Evolutionary conservation across 2,113 vertebrate genomes (phyloP).

Genomic region (Pica pica): DNA sequence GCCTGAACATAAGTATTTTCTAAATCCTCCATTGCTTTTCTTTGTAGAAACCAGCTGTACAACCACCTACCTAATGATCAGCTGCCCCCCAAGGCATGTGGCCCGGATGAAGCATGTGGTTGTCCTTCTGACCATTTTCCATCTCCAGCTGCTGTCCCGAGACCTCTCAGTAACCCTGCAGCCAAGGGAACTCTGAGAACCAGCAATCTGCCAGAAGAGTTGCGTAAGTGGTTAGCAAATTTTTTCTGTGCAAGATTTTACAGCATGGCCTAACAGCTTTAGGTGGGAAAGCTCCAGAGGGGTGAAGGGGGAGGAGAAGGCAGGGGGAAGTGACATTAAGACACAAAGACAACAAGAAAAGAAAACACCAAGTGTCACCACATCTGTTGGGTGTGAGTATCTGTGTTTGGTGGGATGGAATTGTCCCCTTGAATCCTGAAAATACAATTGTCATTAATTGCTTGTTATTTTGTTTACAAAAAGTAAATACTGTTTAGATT

Average conservation of each 20-base stretch:
- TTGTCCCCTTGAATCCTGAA: constrained; percentile 1
- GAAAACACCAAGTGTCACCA: not conserved
- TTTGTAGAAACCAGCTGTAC: constrained; percentile 61
- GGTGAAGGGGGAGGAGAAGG: not conserved
- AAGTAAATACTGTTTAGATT: not conserved
- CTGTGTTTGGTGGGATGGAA: not conserved
- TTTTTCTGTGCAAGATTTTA: not conserved
- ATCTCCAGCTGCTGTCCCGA: constrained; percentile 56
- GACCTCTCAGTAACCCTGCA: constrained; percentile 63
- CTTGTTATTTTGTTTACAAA: constrained; percentile 48
- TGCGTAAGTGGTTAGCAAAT: constrained; percentile 71
- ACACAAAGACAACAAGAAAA: not conserved
- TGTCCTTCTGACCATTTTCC: constrained; percentile 44
- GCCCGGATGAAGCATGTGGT: not conserved
- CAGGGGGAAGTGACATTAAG: not conserved
- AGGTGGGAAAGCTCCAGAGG: not conserved
- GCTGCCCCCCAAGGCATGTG: not conserved
- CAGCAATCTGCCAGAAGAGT: constrained; percentile 77
- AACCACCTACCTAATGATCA: constrained; percentile 40
- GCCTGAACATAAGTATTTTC: not conserved
- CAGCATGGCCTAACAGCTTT: not conserved
- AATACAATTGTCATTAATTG: constrained; percentile 12
- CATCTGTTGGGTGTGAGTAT: not conserved
- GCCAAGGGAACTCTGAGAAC: constrained; percentile 73
- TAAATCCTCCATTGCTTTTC: not conserved